Base-by-base conservation (phyloP, 2,113 vertebrate genomes). In the Nibea coibor region DNA sequence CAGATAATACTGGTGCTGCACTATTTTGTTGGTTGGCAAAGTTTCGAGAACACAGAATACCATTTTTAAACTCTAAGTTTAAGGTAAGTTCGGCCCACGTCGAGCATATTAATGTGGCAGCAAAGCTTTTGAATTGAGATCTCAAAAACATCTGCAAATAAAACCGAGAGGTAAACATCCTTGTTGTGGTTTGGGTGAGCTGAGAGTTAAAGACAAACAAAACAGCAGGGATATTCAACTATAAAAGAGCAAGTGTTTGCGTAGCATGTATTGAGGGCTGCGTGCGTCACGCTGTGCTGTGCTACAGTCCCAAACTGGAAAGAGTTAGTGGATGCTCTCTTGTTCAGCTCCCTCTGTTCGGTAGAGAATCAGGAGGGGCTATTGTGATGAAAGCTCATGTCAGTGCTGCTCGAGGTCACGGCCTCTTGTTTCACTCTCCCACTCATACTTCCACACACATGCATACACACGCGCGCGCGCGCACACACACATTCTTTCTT, bases 341-440 rank as follows among this genome's bases (percentile, higher is more conserved):
- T 67, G 68, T 72, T 78, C 54, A 14, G 50, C 72, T 59, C 77
- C 63, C 68, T 76, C 58, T 73, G 71, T 87, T 78, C 82, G 71
- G 72, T 72, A 48, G 75, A 80, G 70, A 78, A 87, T 81, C 82
- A 84, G 82, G 76, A 81, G 78, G 77, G 68, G 77, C 75, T 51
- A 39, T 68, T 69, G 75, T 81, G 91, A 87, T 94, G 92, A 94
- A 71, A 92, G 93, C 82, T 92, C 80, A 87, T 93, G 92, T 94
- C 93, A 92, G 81, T 91, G 88, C 89, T 89, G 83, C 89, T 91
- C 66, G 53, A 92, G 94, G 93, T 94, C 93, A 91, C 72, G 78
- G 92, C 93, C 92, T 94, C 93, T 92, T 64, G 89, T 94, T 93
- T 94, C 94, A 91, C 82, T 91, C 92, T 90, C 82, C 86, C 89